Evolutionary conservation across 2,797 vertebrate genomes (phyloP), one percentile per base, ranked within the genome.

Genomic region (Sebastes itinus): DNA sequence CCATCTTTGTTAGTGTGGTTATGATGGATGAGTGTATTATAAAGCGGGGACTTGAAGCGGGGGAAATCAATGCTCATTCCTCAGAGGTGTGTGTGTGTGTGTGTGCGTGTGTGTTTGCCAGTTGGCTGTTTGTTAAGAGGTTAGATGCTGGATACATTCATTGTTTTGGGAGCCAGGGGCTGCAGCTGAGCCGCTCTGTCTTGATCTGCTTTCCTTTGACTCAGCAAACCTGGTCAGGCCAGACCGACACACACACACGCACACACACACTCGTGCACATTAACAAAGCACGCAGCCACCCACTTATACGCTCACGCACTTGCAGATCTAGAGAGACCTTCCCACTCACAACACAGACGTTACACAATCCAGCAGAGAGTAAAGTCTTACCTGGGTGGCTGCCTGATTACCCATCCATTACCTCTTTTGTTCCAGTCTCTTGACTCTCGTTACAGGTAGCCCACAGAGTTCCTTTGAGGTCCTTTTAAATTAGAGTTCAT

Each of bases 11-110:
- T 91, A 87, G 85, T 38, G 78, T 38, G 72, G 82, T 86, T 87
- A 86, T 94, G 92, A 94, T 93, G 87, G 89, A 95, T 93, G 91
- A 92, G 86, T 89, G 75, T 83, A 73, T 93, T 92, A 92, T 85
- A 72, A 86, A 84, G 84, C 75, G 2, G 81, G 56, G 84, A 85
- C 85, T 80, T 61, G 84, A 90, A 86, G 87, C 83, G 23, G 72
- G 90, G 90, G 89, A 94, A 92, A 94, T 94, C 92, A 90, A 93
- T 94, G 91, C 81, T 87, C 72, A 67, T 81, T 89, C 86, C 88
- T 89, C 75, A 67, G 78, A 85, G 83, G 61, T 83, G 83, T 87
- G 88, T 85, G 83, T 83, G 27, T 75, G 70, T 61, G 68, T 67
- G 64, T 60, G 54, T 61, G 79, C 16, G 71, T 64, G 42, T 49